Evolutionary conservation across 2,888 invertebrate species (phyloP), one percentile per base, ranked within the genome.

Genomic region (Drosophila mercatorum): DNA sequence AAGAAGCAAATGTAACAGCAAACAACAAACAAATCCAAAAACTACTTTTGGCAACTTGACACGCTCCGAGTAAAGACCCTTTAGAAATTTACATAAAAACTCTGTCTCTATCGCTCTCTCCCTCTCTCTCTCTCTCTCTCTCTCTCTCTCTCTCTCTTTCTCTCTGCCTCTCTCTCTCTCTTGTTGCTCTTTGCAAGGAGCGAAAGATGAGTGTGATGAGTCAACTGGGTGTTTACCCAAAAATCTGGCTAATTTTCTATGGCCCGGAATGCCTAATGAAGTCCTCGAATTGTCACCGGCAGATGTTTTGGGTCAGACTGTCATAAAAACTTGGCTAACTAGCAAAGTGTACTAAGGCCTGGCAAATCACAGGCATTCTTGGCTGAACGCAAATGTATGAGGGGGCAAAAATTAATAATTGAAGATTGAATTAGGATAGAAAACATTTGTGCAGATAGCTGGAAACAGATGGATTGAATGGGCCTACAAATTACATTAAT

Each of bases 11-110:
- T 34, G 60, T 62, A 64, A 75, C 65, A 75, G 56, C 56, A 76
- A 80, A 77, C 49, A 36, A 47, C 66, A 80, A 79, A 81, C 69
- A 81, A 82, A 69, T 68, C 66, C 52, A 34, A 56, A 74, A 83
- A 81, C 81, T 81, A 81, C 74, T 72, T 80, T 71, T 65, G 49
- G 43, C 56, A 82, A 71, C 71, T 80, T 73, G 76, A 70, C 76
- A 76, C 59, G 67, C 60, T 63, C 56, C n/a, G 40, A 58, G 52
- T 58, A 28, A 56, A 62, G 59, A 68, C 75, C 79, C 56, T 64
- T 38, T 14, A 51, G 40, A 56, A 80, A 78, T 78, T 80, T 80
- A 69, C 76, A 78, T 78, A 80, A 71, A 51, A 75, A 59, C 41
- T 34, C 31, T 17, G 6, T 41, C 8, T 46, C 11, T 10, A 10